Evolutionary conservation across 1,140 invertebrate genomes (phyloP).

Genomic region (Pseudomyrmex sp.): DNA sequence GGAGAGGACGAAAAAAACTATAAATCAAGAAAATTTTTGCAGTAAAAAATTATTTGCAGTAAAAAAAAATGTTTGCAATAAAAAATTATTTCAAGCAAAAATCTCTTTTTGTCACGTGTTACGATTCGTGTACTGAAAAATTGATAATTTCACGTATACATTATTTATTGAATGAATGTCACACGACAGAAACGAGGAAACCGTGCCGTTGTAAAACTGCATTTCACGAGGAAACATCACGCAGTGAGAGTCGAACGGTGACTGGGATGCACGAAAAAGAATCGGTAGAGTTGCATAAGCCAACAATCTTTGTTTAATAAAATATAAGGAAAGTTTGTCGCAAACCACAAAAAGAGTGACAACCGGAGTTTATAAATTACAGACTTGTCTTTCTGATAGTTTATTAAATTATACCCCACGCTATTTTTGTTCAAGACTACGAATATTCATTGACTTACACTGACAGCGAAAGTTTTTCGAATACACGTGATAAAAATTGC

Average conservation of each 20-base stretch:
- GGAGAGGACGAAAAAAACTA: neutral
- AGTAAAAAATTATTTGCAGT: neutral
- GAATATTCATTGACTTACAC: slow-evolving; percentile 18
- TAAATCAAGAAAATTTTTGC: neutral
- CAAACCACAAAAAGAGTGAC: slow-evolving; percentile 12
- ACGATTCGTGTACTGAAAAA: neutral
- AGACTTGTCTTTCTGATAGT: neutral
- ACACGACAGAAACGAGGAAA: neutral
- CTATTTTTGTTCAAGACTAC: neutral
- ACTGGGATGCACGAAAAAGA: slow-evolving; percentile 41
- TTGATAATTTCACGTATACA: neutral
- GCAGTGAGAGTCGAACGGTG: slow-evolving; percentile 41
- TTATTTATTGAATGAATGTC: slow-evolving; percentile 14
- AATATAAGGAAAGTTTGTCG: slow-evolving; percentile 19
- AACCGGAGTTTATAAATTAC: neutral
- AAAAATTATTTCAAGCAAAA: neutral
- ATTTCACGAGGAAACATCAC: slow-evolving; percentile 31
- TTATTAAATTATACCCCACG: slow-evolving; percentile 12
- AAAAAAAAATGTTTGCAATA: neutral
- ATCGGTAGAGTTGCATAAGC: slow-evolving; percentile 28
- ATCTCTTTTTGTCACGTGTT: neutral
- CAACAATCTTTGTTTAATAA: slow-evolving; percentile 27
- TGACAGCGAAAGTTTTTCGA: neutral
- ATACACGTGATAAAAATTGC: slow-evolving; percentile 9
- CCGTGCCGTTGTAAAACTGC: slow-evolving; percentile 13